Evolutionary conservation across 2,888 invertebrate genomes (phyloP).

Genomic region (Romanomermis culicivorax): DNA sequence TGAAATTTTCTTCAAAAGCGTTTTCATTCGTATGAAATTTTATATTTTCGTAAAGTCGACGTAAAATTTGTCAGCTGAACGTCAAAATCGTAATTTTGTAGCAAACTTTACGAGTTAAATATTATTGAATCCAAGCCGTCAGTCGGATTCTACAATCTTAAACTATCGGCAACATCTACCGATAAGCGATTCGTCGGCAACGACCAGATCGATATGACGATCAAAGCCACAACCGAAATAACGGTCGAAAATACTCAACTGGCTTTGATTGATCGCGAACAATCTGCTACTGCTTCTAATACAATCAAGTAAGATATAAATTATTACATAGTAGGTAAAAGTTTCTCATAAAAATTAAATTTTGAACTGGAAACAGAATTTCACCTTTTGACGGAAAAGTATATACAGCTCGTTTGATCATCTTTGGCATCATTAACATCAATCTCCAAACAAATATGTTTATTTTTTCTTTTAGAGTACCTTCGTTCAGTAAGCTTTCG

Average conservation of each 20-base stretch:
- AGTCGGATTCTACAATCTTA: constrained; percentile 57
- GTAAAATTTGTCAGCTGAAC: no score
- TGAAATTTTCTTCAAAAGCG: no score
- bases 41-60: no score
- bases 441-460: neutral
- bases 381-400: neutral
- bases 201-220: constrained; percentile 35
- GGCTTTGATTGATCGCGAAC: constrained; percentile 70
- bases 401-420: neutral
- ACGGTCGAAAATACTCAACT: constrained; percentile 53
- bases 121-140: constrained; percentile 44
- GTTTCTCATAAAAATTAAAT: no score
- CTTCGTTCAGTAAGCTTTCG: constrained; percentile 36
- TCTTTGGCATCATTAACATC: neutral
- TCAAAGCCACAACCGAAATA: constrained; percentile 31
- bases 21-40: no score
- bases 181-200: constrained; percentile 38
- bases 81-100: neutral
- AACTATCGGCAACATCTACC: constrained; percentile 45
- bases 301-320: neutral
- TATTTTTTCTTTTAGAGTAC: neutral
- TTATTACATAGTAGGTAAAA: no score
- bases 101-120: constrained; percentile 46
- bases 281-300: constrained; percentile 52
- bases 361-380: neutral